Percentiles rank a stretch among this genome's conserved stretches.
phyloP scores from a whole-genome alignment of 2,888 invertebrate species.

The Chrysodeixis includens region DNA sequence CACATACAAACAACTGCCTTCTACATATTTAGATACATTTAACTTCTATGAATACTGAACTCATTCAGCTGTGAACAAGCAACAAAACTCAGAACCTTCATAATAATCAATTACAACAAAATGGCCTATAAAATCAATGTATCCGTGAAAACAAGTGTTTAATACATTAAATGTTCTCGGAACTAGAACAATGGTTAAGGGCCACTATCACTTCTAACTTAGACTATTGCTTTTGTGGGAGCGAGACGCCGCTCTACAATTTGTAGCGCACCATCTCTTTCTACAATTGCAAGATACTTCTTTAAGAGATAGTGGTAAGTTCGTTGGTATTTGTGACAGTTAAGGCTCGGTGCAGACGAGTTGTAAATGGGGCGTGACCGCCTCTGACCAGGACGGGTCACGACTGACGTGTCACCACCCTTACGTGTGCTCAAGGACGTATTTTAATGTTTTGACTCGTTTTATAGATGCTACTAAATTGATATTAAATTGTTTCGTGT shows the following conservation, averaged over 20 bases:
- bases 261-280: too few species aligned
- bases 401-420: slow-evolving; percentile 66
- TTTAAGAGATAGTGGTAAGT: too few species aligned
- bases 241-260: too few species aligned
- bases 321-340: slow-evolving; percentile 48
- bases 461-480: slow-evolving; percentile 29
- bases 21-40: slow-evolving; percentile 4
- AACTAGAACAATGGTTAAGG: slow-evolving; percentile 66
- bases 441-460: slow-evolving; percentile 36
- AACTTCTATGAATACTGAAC: neutral
- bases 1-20: neutral
- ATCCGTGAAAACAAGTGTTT: slow-evolving; percentile 58
- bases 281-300: too few species aligned
- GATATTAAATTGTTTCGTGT: neutral
- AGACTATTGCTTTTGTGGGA: too few species aligned
- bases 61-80: neutral
- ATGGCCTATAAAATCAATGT: slow-evolving; percentile 41
- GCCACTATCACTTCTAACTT: too few species aligned
- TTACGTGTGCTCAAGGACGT: slow-evolving; percentile 51
- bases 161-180: slow-evolving; percentile 61
- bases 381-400: slow-evolving; percentile 76
- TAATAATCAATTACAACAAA: neutral
- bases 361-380: slow-evolving; percentile 84
- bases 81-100: neutral
- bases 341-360: slow-evolving; percentile 69